A percentile compares a stretch with the other conserved stretches of the same genome.
Evolutionary conservation across 2,888 invertebrate genomes (phyloP).

Genomic region (Dicycla oo): DNA sequence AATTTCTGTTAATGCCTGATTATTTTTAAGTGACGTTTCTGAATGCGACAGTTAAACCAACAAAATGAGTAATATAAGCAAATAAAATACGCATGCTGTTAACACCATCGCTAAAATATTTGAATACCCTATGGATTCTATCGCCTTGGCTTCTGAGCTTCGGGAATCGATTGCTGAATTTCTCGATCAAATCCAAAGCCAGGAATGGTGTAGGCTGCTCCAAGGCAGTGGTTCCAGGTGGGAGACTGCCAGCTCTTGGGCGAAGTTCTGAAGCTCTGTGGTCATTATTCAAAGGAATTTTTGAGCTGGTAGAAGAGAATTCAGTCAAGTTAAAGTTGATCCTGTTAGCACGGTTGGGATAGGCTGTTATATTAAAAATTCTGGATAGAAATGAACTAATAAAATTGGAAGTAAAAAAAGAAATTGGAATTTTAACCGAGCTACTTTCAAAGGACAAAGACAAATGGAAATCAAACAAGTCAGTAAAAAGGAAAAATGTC

Average conservation of each 20-base stretch:
- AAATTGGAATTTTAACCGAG: background rate
- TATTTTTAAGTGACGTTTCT: background rate
- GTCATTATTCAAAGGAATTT: constrained; percentile 31
- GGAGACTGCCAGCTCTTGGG: constrained; percentile 84
- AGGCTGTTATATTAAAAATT: background rate
- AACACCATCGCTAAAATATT: constrained; percentile 62
- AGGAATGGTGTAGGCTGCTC: constrained; percentile 71
- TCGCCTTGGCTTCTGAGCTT: constrained; percentile 90
- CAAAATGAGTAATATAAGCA: constrained; percentile 30
- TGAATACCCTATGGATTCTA: constrained; percentile 91
- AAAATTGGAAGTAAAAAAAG: background rate
- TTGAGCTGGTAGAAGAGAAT: background rate
- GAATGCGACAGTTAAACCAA: background rate
- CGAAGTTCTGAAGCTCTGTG: constrained; percentile 75
- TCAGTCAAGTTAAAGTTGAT: background rate
- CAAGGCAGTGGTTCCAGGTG: constrained; percentile 71
- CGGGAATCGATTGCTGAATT: constrained; percentile 86
- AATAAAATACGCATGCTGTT: constrained; percentile 53
- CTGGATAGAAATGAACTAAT: background rate
- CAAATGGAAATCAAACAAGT: constrained; percentile 1
- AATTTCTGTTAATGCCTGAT: background rate
- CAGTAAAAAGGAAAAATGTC: background rate
- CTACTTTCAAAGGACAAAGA: background rate
- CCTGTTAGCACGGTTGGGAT: background rate
- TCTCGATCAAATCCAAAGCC: constrained; percentile 86